phyloP scores from a whole-genome alignment of 1,140 invertebrate genomes.

The Scaptomyza montana region DNA sequence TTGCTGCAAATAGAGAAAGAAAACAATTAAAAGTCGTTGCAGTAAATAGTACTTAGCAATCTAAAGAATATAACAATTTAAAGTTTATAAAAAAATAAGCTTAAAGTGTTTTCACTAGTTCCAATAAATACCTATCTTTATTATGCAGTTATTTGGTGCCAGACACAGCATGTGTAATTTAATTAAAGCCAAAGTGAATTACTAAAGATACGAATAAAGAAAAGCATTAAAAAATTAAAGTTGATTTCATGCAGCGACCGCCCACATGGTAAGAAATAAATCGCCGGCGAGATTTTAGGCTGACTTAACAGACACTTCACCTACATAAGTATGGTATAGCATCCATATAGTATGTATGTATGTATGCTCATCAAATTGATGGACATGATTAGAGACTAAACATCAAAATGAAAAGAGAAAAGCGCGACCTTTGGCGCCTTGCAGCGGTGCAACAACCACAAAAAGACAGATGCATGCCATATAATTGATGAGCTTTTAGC shows the following conservation, averaged over 20 bases:
- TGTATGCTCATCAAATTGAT: conserved; percentile 72
- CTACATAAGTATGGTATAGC: conserved; percentile 28
- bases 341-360: conserved; percentile 31
- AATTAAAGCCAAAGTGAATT: conserved; percentile 3
- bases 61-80: too few species aligned
- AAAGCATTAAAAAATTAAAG: conserved; percentile 2
- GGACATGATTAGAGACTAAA: conserved; percentile 71
- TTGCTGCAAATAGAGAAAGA: conserved; percentile 7
- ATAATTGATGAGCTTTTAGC: conserved; percentile 82
- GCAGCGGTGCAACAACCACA: conserved; percentile 9
- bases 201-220: conserved; percentile 6
- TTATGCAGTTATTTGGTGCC: not conserved
- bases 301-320: conserved; percentile 32
- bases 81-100: too few species aligned
- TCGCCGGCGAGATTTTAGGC: conserved; percentile 8
- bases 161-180: conserved; percentile 1
- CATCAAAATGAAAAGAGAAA: conserved; percentile 65
- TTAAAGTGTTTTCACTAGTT: not conserved
- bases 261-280: conserved; percentile 34
- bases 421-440: conserved; percentile 79
- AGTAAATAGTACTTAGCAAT: too few species aligned
- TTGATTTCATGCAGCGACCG: conserved; percentile 24
- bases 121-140: not conserved
- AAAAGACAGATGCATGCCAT: conserved; percentile 67
- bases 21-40: conserved; percentile 13